Percentiles rank a stretch among this genome's conserved stretches.
These are phyloP conservation scores for Drosophila emarginata DNA, from an alignment of 2,888 invertebrate genomes.

Conservation along the genomic window DNA sequence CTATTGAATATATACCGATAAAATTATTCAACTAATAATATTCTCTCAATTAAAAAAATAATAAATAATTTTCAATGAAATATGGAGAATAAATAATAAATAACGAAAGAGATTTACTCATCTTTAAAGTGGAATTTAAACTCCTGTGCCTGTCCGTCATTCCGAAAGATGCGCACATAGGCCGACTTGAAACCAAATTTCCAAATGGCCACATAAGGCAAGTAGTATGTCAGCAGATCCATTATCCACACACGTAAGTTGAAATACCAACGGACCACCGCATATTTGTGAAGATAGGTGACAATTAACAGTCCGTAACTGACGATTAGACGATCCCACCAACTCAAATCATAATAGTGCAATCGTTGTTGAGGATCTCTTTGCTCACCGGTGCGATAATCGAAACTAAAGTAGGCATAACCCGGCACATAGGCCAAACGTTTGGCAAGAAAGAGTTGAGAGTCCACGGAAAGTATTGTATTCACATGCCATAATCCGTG, in stretches of 20 bases:
- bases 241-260: slow-evolving; percentile 85
- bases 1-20: too few relatives aligned
- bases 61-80: neutral
- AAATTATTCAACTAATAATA: too few relatives aligned
- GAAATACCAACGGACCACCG: slow-evolving; percentile 85
- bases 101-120: slow-evolving; percentile 49
- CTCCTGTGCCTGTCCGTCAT: slow-evolving; percentile 51
- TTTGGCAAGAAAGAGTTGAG: slow-evolving; percentile 85
- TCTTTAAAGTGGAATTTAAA: slow-evolving; percentile 67
- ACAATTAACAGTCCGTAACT: slow-evolving; percentile 76
- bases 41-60: neutral
- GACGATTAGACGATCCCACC: slow-evolving; percentile 82
- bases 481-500: slow-evolving; percentile 88
- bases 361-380: slow-evolving; percentile 81
- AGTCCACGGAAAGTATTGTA: slow-evolving; percentile 85
- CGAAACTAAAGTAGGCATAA: slow-evolving; percentile 83
- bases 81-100: neutral
- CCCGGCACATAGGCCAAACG: slow-evolving; percentile 85
- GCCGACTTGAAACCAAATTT: slow-evolving; percentile 86
- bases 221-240: slow-evolving; percentile 86
- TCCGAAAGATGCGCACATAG: slow-evolving; percentile 84
- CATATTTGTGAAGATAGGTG: slow-evolving; percentile 82
- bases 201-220: slow-evolving; percentile 88
- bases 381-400: slow-evolving; percentile 62
- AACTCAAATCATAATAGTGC: slow-evolving; percentile 82